Conservation (phyloP, 1,140 invertebrate species). For the Tetramorium simillimum region DNA sequence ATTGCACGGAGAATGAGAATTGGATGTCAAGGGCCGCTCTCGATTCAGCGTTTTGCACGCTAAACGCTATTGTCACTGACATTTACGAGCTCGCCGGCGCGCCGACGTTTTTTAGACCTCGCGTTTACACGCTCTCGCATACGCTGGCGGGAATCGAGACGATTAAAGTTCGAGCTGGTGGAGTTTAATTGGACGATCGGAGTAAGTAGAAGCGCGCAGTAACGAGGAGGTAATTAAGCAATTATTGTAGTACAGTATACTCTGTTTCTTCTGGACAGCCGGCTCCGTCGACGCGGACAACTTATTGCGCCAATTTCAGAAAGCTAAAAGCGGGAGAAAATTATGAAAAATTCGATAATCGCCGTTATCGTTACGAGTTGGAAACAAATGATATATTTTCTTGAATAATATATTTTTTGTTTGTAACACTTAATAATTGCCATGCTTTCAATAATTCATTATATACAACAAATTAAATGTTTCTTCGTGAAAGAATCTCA, state of each 20-base stretch:
- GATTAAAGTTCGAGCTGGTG: constrained; percentile 65
- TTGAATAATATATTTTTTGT: background rate
- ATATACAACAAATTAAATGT: background rate
- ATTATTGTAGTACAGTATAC: constrained; percentile 46
- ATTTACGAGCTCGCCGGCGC: constrained; percentile 61
- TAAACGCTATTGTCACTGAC: constrained; percentile 58
- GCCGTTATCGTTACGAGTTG: background rate
- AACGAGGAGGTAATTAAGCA: constrained; percentile 70
- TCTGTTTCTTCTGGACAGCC: constrained; percentile 34
- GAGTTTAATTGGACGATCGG: constrained; percentile 67
- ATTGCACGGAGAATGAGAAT: constrained; percentile 4
- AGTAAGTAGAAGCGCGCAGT: constrained; percentile 32
- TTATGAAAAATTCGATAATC: background rate
- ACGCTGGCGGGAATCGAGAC: constrained; percentile 20
- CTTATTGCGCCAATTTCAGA: background rate
- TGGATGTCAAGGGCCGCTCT: background rate
- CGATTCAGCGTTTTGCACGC: constrained; percentile 35
- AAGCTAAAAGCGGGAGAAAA: background rate
- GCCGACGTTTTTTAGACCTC: constrained; percentile 57
- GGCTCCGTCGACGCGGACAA: background rate
- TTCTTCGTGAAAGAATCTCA: background rate
- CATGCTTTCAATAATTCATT: background rate
- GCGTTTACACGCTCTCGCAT: background rate
- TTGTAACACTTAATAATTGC: background rate
- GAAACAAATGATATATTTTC: background rate